Conservation (phyloP, 2,113 vertebrate species). For the Lipophrys pholis region DNA sequence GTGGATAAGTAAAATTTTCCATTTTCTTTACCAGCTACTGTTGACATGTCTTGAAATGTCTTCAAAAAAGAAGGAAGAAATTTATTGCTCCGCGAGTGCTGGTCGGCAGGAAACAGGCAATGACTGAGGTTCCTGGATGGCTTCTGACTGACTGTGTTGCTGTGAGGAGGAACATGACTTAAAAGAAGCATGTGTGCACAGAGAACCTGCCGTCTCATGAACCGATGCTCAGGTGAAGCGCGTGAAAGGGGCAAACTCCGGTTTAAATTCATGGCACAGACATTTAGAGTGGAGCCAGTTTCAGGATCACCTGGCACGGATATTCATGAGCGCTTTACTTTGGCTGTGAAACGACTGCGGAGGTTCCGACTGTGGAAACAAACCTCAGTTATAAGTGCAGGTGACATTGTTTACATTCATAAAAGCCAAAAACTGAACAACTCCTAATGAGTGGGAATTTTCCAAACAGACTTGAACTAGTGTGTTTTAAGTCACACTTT, state of each 20-base stretch:
- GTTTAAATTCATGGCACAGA: constrained; percentile 1
- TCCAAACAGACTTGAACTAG: constrained; percentile 18
- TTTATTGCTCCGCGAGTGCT: constrained; percentile 19
- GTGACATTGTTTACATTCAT: constrained; percentile 29
- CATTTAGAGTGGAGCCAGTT: background rate
- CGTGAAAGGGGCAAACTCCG: background rate
- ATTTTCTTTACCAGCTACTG: constrained; percentile 34
- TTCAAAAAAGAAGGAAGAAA: background rate
- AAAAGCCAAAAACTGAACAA: constrained; percentile 62
- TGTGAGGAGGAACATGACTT: background rate
- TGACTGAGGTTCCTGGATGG: background rate
- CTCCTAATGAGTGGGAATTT: constrained; percentile 40
- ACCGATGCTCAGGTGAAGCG: constrained; percentile 1
- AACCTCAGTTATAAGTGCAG: constrained; percentile 18
- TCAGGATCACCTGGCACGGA: background rate
- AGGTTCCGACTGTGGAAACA: constrained; percentile 20
- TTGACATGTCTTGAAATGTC: constrained; percentile 41
- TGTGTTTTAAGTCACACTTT: constrained; percentile 3
- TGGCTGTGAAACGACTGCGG: constrained; percentile 13
- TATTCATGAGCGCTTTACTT: constrained; percentile 23
- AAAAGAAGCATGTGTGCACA: background rate
- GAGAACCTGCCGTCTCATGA: background rate
- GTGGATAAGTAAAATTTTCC: constrained; percentile 42
- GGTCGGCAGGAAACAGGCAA: constrained; percentile 3
- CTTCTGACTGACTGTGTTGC: background rate